Percentiles rank a stretch among this genome's conserved stretches.
These are phyloP conservation scores for Triplophysa dalaica DNA, from an alignment of 2,113 vertebrate genomes.

Conservation along the genomic window DNA sequence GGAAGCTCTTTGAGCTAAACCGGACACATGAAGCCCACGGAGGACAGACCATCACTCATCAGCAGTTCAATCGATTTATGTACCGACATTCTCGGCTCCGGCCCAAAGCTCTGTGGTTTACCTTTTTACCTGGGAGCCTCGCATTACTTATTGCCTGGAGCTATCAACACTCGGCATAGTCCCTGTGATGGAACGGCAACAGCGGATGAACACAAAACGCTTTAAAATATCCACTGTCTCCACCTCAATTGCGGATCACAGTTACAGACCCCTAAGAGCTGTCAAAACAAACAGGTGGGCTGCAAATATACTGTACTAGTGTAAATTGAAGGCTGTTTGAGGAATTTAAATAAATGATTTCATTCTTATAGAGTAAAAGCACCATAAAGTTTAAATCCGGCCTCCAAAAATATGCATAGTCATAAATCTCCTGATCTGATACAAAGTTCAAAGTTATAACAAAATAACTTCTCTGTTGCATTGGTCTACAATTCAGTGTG, in stretches of 20 bases:
- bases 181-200: not conserved
- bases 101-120: constrained; percentile 26
- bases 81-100: constrained; percentile 16
- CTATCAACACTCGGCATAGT: constrained; percentile 34
- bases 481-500: too few relatives aligned
- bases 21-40: constrained; percentile 20
- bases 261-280: constrained; percentile 19
- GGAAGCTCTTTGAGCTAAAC: constrained; percentile 50
- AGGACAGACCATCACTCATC: constrained; percentile 26
- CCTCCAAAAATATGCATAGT: too few relatives aligned
- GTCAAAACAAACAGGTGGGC: constrained; percentile 4
- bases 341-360: not conserved
- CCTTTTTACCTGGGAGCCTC: constrained; percentile 34
- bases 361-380: not conserved
- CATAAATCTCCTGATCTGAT: not conserved
- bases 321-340: constrained; percentile 6
- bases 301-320: constrained; percentile 1
- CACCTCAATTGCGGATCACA: constrained; percentile 29
- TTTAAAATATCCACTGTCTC: constrained; percentile 35
- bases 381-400: not conserved
- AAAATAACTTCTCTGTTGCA: too few relatives aligned
- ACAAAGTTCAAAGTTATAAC: not conserved
- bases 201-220: constrained; percentile 14
- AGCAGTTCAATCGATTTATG: constrained; percentile 21
- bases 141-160: constrained; percentile 20